Base-by-base conservation (phyloP, 2,797 vertebrate species). In the Odontamblyopus lacepedii region DNA sequence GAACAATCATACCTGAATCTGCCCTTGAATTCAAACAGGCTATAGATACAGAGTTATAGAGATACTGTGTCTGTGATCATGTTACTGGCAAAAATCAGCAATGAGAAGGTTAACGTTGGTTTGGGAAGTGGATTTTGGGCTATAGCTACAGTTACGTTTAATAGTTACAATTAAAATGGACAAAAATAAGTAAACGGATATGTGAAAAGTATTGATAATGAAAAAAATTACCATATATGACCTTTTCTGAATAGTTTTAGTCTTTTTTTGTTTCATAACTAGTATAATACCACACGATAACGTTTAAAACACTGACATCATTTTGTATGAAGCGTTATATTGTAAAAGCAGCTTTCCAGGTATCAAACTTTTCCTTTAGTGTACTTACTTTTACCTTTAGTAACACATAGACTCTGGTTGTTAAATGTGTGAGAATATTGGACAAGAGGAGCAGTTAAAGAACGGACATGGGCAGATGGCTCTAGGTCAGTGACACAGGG, bases 391-490 rank as follows among this genome's bases (percentile, higher is more conserved):
- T 38, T 9, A 15, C 15, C 44, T 15, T 48, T 16, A 48, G 44
- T 48, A 15, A 38, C 35, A 6, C 57, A 18, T 16, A 32, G 9
- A 57, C 6, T 63, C 18, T 19, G 32, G 18, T 12, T 69, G 50
- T 29, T 59, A 67, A 68, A 32, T 13, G 56, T 2, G 11, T 30
- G 30, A 12, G 59, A 6, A 48, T 16, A 48, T 5, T 15, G 19
- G 12, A 16, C 26, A 57, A 61, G 50, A 71, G 30, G 26, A 48
- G 69, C 55, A 76, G 67, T 55, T 73, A 69, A 75, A 35, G 41
- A 29, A 75, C 11, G 53, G 75, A 74, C 65, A 55, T 63, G 60
- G 75, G 77, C 87, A 88, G 90, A 87, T 88, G 87, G 87, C 69
- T 48, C 12, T 74, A 78, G 82, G 78, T 81, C 81, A 76, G 77